Evolutionary conservation across 2,797 vertebrate genomes (phyloP), one percentile per base, ranked within the genome.

Genomic region (Acrocephalus scirpaceus): DNA sequence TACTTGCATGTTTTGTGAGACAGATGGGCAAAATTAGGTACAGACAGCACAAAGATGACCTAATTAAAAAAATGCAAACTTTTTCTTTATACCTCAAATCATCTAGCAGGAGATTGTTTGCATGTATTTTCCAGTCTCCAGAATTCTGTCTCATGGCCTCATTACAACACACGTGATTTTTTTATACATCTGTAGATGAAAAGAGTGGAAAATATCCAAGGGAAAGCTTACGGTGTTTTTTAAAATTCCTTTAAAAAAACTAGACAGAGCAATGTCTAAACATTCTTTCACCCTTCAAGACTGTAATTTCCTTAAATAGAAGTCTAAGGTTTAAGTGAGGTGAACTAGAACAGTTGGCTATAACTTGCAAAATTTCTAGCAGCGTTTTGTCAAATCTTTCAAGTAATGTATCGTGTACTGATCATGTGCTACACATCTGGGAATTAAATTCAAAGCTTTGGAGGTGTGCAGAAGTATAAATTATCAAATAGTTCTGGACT

Each of bases 361-460:
- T 40, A 85, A 51, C 66, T 67, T 61, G 48, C 20, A 80, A 80
- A 70, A 58, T 69, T 80, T 56, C 62, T 92, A 85, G 61, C 56
- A 88, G 76, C 30, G 61, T 58, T 74, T 90, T 84, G 73, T 91
- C 42, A 82, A 69, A 92, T 70, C 23, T 88, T 92, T 90, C 36
- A 91, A 64, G 16, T 47, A 58, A 76, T 44, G 32, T 2, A 77
- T 64, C 14, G 17, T 34, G 48, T 62, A 48, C 25, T 62, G 40
- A 70, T 58, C 66, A 27, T 23, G 26, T 72, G 66, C 58, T 48
- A 61, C 57, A 44, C 48, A 62, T 83, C 54, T 90, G 62, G 3
- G 82, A 96, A 90, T 42, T 14, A 48, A 95, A 80, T 45, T 56
- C 61, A 92, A 85, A 93, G 90, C 61, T 95, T 84, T 82, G 69